Evolutionary conservation across 2,113 vertebrate genomes (phyloP).

Genomic region (Catharus minimus): DNA sequence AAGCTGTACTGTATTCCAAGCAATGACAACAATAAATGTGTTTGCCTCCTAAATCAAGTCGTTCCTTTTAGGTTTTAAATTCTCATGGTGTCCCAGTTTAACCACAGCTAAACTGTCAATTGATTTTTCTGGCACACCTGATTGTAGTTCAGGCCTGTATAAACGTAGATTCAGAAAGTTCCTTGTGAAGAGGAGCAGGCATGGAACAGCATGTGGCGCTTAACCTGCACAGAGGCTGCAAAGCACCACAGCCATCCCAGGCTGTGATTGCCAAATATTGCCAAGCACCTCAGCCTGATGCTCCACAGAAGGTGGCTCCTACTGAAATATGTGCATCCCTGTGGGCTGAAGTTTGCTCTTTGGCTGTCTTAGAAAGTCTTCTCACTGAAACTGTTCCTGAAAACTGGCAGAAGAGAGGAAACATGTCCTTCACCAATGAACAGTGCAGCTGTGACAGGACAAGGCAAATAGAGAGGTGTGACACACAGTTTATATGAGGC

Average conservation of each 20-base stretch:
- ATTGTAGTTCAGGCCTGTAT: neutral
- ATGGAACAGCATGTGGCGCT: neutral
- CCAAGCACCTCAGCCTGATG: neutral
- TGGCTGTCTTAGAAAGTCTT: neutral
- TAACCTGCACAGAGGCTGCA: neutral
- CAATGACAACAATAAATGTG: neutral
- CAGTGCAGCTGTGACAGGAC: neutral
- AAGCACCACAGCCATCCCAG: neutral
- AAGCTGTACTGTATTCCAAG: neutral
- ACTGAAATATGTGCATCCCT: neutral
- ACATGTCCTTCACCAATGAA: neutral
- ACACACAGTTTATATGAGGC: neutral
- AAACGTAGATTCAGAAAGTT: neutral
- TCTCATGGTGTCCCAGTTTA: neutral
- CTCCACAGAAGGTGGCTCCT: neutral
- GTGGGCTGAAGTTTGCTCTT: neutral
- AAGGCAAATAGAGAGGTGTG: neutral
- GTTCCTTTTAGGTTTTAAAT: neutral
- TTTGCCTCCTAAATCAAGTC: neutral
- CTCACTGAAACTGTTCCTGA: neutral
- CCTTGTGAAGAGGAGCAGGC: neutral
- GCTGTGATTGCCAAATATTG: neutral
- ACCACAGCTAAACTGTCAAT: neutral
- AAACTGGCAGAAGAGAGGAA: neutral
- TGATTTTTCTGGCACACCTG: neutral